Evolutionary conservation across 2,113 vertebrate species (phyloP).

Genomic region (Elachura formosa): DNA sequence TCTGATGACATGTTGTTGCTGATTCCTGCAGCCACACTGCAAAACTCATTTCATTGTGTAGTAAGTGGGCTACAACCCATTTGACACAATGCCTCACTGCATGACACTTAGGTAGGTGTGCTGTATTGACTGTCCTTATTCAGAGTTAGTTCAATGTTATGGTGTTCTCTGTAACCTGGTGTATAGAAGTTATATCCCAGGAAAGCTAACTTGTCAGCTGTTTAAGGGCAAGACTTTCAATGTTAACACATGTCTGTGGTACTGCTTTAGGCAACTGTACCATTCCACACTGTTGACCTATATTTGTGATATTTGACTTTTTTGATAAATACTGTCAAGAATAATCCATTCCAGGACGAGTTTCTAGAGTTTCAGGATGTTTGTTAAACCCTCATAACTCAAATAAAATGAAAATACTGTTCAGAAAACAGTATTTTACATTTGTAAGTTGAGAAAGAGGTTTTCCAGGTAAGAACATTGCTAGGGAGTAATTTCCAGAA

Average conservation of each 20-base stretch:
- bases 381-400: background rate
- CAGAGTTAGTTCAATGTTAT: background rate
- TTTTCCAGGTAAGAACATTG: background rate
- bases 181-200: background rate
- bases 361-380: background rate
- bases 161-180: background rate
- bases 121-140: background rate
- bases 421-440: background rate
- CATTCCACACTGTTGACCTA: background rate
- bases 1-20: background rate
- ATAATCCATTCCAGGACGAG: background rate
- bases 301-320: constrained; percentile 6
- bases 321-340: background rate
- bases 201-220: background rate
- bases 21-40: background rate
- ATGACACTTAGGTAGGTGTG: background rate
- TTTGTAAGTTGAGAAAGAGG: background rate
- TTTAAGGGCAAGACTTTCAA: background rate
- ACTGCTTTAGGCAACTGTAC: background rate
- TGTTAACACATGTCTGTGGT: background rate
- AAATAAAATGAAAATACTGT: no score
- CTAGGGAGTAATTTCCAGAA: background rate
- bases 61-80: background rate
- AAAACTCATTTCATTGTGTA: background rate
- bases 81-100: background rate